Evolutionary conservation across 2,797 vertebrate genomes (phyloP).

Genomic region (Thaleichthys pacificus): DNA sequence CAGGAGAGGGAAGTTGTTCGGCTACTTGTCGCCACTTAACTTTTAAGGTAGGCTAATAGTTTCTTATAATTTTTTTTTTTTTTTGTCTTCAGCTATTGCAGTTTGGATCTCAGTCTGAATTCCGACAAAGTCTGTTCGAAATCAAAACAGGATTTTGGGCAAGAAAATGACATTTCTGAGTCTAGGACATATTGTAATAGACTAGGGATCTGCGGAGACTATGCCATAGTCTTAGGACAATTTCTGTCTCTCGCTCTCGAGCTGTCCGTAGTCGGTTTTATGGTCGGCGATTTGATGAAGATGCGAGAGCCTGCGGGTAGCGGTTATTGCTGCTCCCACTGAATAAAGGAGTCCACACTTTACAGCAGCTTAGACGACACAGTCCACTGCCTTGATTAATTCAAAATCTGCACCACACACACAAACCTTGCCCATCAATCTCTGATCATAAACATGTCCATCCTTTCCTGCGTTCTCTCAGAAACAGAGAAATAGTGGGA

Average conservation of each 20-base stretch:
- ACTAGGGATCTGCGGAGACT: too few species aligned
- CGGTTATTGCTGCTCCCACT: conserved; percentile 58
- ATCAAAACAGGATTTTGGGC: too few species aligned
- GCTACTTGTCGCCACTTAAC: too few species aligned
- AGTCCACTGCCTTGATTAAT: conserved; percentile 60
- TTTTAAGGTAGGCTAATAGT: too few species aligned
- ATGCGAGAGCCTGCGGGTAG: conserved; percentile 51
- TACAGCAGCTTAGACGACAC: conserved; percentile 60
- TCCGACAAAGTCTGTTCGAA: too few species aligned
- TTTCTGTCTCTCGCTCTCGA: conserved; percentile 33
- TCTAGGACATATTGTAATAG: too few species aligned
- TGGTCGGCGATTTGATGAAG: conserved; percentile 56
- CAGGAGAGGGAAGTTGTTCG: too few species aligned
- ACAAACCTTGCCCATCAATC: not conserved
- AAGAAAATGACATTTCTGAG: too few species aligned
- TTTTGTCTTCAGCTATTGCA: too few species aligned
- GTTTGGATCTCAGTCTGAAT: too few species aligned
- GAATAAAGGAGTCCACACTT: conserved; percentile 65
- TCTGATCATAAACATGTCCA: conserved; percentile 10
- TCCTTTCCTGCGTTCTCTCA: conserved; percentile 19
- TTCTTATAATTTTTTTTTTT: too few species aligned
- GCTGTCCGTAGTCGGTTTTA: conserved; percentile 49
- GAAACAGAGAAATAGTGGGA: not conserved
- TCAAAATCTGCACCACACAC: conserved; percentile 52
- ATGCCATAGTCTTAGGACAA: too few species aligned